These are phyloP conservation scores for Cryptoblepharus egeriae DNA, from an alignment of 2,797 vertebrate genomes.

Conservation along the genomic window DNA sequence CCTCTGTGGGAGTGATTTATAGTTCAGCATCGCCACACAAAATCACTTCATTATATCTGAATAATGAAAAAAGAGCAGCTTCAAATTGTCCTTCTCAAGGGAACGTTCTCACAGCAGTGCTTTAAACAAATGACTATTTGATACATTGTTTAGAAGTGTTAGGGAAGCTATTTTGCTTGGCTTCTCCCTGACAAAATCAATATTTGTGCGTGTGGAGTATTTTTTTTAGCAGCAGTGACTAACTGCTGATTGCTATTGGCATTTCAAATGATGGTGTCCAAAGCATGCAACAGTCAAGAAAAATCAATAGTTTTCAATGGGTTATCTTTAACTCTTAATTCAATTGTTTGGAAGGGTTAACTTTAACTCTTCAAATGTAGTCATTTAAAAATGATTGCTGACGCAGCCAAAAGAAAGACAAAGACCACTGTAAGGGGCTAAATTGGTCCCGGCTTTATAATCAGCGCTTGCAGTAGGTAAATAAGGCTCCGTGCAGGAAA, in stretches of 20 bases:
- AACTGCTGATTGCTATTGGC: constrained; percentile 27
- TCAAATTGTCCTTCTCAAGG: constrained; percentile 63
- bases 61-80: constrained; percentile 68
- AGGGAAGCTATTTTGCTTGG: constrained; percentile 62
- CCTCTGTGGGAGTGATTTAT: constrained; percentile 65
- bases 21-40: constrained; percentile 59
- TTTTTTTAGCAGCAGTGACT: not conserved
- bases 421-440: not conserved
- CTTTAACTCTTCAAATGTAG: not conserved
- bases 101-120: constrained; percentile 57
- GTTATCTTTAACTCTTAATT: constrained; percentile 14
- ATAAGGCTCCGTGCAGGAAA: not conserved
- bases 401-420: not conserved
- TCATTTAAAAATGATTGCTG: not conserved
- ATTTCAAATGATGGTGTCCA: constrained; percentile 4
- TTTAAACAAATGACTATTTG: constrained; percentile 70
- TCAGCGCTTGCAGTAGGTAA: not conserved
- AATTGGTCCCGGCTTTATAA: not conserved
- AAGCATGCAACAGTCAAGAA: not conserved
- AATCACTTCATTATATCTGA: constrained; percentile 74
- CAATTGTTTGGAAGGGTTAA: not conserved
- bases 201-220: constrained; percentile 33
- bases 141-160: constrained; percentile 69
- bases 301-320: not conserved
- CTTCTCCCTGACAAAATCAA: constrained; percentile 47